Evolutionary conservation across 2,888 invertebrate genomes (phyloP).

Genomic region (Keiferia lycopersicella): DNA sequence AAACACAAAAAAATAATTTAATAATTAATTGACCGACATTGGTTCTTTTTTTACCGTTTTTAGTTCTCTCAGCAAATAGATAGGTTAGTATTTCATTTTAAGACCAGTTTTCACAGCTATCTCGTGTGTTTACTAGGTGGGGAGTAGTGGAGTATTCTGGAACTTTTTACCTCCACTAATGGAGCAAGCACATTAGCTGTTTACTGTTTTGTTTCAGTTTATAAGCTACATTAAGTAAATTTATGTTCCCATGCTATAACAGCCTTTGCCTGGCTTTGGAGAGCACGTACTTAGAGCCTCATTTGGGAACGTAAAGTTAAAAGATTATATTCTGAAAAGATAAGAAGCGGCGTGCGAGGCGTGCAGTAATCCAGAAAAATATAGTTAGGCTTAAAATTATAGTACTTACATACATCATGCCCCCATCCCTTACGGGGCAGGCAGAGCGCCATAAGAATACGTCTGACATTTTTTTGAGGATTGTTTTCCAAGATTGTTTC

Average conservation of each 20-base stretch:
- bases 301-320: conserved; percentile 4
- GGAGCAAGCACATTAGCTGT: conserved; percentile 27
- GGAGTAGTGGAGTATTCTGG: conserved; percentile 25
- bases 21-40: too few species aligned
- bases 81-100: neutral
- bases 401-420: too few species aligned
- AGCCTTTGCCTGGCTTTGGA: conserved; percentile 4
- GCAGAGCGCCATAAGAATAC: too few species aligned
- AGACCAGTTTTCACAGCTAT: neutral
- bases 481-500: too few species aligned
- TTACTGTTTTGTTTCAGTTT: conserved; percentile 28
- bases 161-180: conserved; percentile 28
- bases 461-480: too few species aligned
- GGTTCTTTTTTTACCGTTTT: too few species aligned
- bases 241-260: conserved; percentile 21
- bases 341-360: neutral
- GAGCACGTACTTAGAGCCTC: conserved; percentile 10
- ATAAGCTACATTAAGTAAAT: conserved; percentile 24
- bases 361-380: too few species aligned
- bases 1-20: too few species aligned
- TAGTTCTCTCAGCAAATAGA: too few species aligned
- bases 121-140: conserved; percentile 10
- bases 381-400: too few species aligned
- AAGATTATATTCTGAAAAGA: conserved; percentile 8
- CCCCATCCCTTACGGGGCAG: too few species aligned